A percentile compares a stretch with the other conserved stretches of the same genome.
These are phyloP conservation scores for Arremon aurantiirostris DNA, from an alignment of 2,797 vertebrate species.

Conservation along the genomic window DNA sequence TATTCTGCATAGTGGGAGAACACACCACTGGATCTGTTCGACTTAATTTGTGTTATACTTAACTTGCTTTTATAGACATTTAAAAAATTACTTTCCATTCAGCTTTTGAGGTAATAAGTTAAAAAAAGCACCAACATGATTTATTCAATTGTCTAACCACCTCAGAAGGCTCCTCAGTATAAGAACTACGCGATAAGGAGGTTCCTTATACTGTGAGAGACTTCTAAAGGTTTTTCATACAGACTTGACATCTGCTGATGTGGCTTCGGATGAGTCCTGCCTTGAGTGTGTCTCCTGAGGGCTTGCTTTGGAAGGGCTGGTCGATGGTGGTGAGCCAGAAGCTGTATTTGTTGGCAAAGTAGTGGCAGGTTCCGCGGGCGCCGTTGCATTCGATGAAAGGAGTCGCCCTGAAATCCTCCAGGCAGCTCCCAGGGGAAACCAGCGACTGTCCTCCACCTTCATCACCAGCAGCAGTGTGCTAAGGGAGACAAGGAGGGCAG, in stretches of 20 bases:
- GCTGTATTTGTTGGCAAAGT: conserved; percentile 96
- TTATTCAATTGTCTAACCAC: conserved; percentile 34
- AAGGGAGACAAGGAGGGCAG: conserved; percentile 3
- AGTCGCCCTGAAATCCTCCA: conserved; percentile 95
- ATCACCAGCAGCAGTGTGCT: conserved; percentile 95
- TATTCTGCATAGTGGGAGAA: neutral
- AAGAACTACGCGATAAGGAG: neutral
- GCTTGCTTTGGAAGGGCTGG: conserved; percentile 84
- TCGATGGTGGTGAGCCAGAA: conserved; percentile 94
- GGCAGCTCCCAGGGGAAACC: conserved; percentile 95
- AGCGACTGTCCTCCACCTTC: conserved; percentile 95
- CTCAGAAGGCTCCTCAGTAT: neutral
- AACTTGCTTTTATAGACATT: conserved; percentile 28
- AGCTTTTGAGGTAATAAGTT: conserved; percentile 93
- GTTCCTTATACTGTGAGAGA: conserved; percentile 18
- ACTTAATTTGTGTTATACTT: neutral
- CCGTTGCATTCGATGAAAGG: conserved; percentile 98
- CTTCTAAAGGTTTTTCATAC: conserved; percentile 97
- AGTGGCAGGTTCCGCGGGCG: conserved; percentile 93
- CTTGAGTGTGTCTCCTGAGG: conserved; percentile 87
- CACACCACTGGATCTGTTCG: neutral
- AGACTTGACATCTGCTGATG: conserved; percentile 98
- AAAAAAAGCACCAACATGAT: conserved; percentile 85
- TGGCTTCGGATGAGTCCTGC: conserved; percentile 91
- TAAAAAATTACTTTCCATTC: conserved; percentile 3